Percentiles rank a stretch among this genome's conserved stretches.
Evolutionary conservation across 2,888 invertebrate species (phyloP).

Genomic region (Cheiracanthium punctorium): DNA sequence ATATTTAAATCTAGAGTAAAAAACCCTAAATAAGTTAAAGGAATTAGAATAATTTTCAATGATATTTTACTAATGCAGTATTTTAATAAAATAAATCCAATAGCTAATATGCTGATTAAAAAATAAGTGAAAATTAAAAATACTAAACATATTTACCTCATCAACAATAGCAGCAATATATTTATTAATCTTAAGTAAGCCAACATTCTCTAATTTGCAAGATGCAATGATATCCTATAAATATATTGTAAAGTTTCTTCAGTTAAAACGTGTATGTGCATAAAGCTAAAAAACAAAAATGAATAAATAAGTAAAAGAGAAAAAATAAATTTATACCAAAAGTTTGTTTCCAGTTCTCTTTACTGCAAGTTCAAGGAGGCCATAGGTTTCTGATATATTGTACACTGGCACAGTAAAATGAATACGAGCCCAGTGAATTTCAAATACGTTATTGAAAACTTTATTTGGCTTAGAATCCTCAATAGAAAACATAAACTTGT

Average conservation of each 20-base stretch:
- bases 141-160: constrained; percentile 26
- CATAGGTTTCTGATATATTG: constrained; percentile 74
- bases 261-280: neutral
- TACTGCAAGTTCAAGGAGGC: constrained; percentile 74
- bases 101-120: too few species aligned
- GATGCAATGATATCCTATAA: constrained; percentile 28
- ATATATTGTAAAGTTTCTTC: neutral
- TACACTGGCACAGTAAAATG: constrained; percentile 73
- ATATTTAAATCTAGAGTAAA: too few species aligned
- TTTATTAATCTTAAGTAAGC: neutral
- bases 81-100: too few species aligned
- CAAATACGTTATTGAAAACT: constrained; percentile 74
- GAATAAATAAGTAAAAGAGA: too few species aligned
- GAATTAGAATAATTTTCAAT: too few species aligned
- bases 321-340: constrained; percentile 72
- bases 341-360: constrained; percentile 74
- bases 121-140: too few species aligned
- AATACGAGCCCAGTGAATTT: constrained; percentile 75
- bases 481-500: constrained; percentile 75
- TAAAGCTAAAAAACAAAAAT: neutral
- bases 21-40: too few species aligned
- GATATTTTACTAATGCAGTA: too few species aligned
- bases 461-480: constrained; percentile 75
- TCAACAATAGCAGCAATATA: constrained; percentile 15
- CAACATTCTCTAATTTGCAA: constrained; percentile 1